phyloP scores from a whole-genome alignment of 2,797 vertebrate genomes.

The Myiotriccus ornatus region DNA sequence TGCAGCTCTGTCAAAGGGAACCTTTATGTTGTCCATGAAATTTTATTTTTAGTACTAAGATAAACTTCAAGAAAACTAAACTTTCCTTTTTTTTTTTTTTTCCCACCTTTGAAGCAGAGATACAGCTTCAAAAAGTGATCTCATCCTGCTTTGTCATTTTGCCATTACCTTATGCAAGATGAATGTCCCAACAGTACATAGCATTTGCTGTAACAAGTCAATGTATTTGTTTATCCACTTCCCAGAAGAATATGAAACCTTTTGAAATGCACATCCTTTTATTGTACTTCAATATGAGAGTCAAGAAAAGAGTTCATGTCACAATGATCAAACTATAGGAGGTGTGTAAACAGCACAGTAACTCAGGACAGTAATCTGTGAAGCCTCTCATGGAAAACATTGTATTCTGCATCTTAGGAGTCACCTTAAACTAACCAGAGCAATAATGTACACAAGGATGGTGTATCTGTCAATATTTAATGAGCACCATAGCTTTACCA shows the following conservation, averaged over 20 bases:
- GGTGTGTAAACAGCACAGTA: not conserved
- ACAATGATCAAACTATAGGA: not conserved
- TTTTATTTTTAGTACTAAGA: not conserved
- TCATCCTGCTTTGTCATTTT: constrained; percentile 12
- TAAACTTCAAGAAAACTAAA: not conserved
- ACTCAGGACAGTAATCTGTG: not conserved
- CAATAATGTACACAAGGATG: not conserved
- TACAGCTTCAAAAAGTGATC: not conserved
- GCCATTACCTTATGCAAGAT: not conserved
- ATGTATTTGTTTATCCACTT: not conserved
- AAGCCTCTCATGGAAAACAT: not conserved
- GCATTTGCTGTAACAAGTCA: constrained; percentile 2
- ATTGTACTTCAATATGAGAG: not conserved
- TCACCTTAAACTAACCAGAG: not conserved
- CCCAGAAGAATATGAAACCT: constrained; percentile 8
- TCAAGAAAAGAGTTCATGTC: not conserved
- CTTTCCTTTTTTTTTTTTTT: not conserved
- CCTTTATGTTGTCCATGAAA: not conserved
- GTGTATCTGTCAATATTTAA: not conserved
- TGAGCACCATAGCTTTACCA: fast-evolving
- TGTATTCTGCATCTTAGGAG: fast-evolving
- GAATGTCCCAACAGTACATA: not conserved
- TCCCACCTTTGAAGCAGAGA: not conserved
- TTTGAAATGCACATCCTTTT: constrained; percentile 2
- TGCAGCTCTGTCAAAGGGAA: not conserved